A percentile compares a stretch with the other conserved stretches of the same genome.
Evolutionary conservation across 1,140 invertebrate genomes (phyloP).

Genomic region (Neotoxoptera formosana): DNA sequence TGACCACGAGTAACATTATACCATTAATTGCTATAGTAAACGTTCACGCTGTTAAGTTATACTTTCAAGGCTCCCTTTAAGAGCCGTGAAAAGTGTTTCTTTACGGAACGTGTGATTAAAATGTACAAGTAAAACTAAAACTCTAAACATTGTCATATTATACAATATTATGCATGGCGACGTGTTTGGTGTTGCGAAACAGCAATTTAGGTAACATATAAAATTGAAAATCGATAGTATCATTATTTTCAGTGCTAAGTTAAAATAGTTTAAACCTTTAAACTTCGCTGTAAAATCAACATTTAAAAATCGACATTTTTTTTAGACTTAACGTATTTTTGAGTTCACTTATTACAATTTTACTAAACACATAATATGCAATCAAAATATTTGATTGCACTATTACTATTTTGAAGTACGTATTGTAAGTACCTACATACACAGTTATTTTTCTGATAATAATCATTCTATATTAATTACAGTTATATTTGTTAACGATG

Average conservation of each 20-base stretch:
- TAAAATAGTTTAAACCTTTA: too few relatives aligned
- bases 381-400: neutral
- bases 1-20: constrained; percentile 35
- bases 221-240: neutral
- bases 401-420: neutral
- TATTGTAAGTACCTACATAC: neutral
- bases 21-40: constrained; percentile 1
- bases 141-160: neutral
- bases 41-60: neutral
- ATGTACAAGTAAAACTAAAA: neutral
- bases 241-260: too few relatives aligned
- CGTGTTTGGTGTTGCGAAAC: neutral
- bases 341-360: neutral
- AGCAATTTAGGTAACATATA: neutral
- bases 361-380: neutral
- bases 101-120: neutral
- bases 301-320: neutral
- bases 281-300: neutral
- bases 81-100: neutral
- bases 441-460: neutral
- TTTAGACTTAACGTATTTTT: neutral
- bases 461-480: neutral
- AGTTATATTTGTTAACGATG: too few relatives aligned
- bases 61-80: neutral
- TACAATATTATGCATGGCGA: neutral